These are phyloP conservation scores for Adrianichthys oophorus DNA, from an alignment of 2,797 vertebrate genomes.

Conservation along the genomic window DNA sequence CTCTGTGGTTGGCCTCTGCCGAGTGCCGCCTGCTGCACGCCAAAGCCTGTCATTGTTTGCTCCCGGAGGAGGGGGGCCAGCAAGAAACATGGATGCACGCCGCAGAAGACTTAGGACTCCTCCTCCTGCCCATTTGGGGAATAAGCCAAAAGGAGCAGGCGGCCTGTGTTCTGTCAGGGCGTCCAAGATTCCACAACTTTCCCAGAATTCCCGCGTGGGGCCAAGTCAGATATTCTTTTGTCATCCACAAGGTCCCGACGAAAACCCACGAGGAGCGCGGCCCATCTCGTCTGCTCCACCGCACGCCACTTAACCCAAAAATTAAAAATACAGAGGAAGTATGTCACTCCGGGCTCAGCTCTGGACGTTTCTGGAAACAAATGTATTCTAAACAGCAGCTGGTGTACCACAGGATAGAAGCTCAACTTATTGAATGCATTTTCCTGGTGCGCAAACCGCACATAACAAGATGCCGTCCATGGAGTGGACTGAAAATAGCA, in stretches of 20 bases:
- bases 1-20: constrained; percentile 41
- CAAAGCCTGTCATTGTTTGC: constrained; percentile 68
- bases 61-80: constrained; percentile 55
- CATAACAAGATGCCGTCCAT: constrained; percentile 47
- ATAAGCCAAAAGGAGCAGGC: constrained; percentile 57
- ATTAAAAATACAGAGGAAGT: constrained; percentile 25
- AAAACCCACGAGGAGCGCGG: constrained; percentile 62
- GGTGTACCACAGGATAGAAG: constrained; percentile 14
- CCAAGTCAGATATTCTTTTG: constrained; percentile 78
- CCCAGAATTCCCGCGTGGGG: constrained; percentile 67
- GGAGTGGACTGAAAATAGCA: constrained; percentile 39
- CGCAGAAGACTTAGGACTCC: constrained; percentile 32
- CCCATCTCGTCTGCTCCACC: constrained; percentile 37
- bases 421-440: constrained; percentile 48
- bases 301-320: constrained; percentile 36
- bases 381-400: constrained; percentile 33
- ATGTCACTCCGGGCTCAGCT: constrained; percentile 18
- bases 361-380: constrained; percentile 12
- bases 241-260: constrained; percentile 68
- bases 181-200: constrained; percentile 81
- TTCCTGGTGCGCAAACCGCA: constrained; percentile 36
- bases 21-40: constrained; percentile 29
- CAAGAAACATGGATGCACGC: constrained; percentile 21
- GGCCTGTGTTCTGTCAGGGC: constrained; percentile 77
- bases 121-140: constrained; percentile 29